Percentiles rank a stretch among this genome's conserved stretches.
phyloP scores from a whole-genome alignment of 2,888 invertebrate genomes.

The Spialia ferax region DNA sequence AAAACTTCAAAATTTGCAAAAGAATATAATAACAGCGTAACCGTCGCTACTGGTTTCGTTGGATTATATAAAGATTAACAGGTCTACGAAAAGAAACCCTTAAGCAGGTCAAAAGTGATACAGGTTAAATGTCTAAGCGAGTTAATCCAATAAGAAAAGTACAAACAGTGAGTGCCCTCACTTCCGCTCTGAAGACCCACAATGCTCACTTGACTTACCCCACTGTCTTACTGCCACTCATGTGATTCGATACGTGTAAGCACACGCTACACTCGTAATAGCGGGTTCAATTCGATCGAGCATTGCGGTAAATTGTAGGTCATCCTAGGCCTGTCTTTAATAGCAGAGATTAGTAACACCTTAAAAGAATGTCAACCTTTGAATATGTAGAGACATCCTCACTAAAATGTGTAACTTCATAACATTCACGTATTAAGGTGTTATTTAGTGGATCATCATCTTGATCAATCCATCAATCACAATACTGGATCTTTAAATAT shows the following conservation, averaged over 20 bases:
- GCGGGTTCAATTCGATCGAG: slow-evolving; percentile 24
- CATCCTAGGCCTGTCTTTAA: neutral
- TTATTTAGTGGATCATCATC: no score
- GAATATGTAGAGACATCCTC: no score
- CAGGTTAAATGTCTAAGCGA: slow-evolving; percentile 79
- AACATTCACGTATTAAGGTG: no score
- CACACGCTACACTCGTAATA: slow-evolving; percentile 38
- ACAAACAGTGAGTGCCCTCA: slow-evolving; percentile 82
- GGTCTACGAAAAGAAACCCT: slow-evolving; percentile 77
- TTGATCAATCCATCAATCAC: no score
- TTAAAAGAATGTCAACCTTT: no score
- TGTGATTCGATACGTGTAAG: slow-evolving; percentile 55
- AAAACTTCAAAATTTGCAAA: neutral
- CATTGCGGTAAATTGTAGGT: neutral
- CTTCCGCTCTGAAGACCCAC: slow-evolving; percentile 82
- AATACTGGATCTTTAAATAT: no score
- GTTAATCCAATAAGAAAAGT: slow-evolving; percentile 84
- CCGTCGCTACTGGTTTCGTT: neutral
- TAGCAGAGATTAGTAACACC: no score
- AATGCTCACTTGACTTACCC: slow-evolving; percentile 74
- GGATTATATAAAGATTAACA: slow-evolving; percentile 37
- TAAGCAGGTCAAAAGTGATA: slow-evolving; percentile 81
- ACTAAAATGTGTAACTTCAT: no score
- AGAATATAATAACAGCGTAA: slow-evolving; percentile 2
- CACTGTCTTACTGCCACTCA: slow-evolving; percentile 79